Base-by-base conservation (phyloP, 2,888 invertebrate species). In the Pandemis corylana region DNA sequence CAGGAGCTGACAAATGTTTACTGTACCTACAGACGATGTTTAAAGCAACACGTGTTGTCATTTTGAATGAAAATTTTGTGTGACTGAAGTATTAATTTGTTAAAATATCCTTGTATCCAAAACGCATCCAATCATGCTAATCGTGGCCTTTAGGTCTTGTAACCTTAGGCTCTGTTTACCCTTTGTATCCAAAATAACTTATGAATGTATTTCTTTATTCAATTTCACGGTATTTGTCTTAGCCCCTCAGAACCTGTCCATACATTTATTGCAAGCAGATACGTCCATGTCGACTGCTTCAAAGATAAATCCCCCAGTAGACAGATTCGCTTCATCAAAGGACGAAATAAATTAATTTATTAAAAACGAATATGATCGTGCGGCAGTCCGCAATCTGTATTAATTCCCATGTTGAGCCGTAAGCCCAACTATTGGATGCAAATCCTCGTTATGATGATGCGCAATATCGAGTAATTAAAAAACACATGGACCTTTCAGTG, bases 381-480 rank as follows among this genome's bases (percentile, higher is more conserved):
- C 59, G 68, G 59, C 64, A 13, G 41, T 79, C 77, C 78, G 74
- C 86, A 87, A 89, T 87, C 86, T 83, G 78, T 81, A 85, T 88
- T 86, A 88, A 88, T 84, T 83, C 82, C 83, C 78, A 81, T 82
- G 85, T 86, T 77, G 78, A 80, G 82, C 83, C 83, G 76, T 73
- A 69, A 75, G 77, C 77, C 69, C 78, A 82, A 86, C 87, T 87
- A 86, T 82, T 84, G 65, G 28, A 65, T 49, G 65, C 65, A 65
- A 84, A 85, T 85, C 84, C 73, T 72, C 78, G 80, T 87, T 79
- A 89, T 89, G 88, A 89, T 86, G 82, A 86, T 82, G 80, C 82
- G 71, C 72, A 71, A 62, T 44, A 28, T 56, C 72, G 80, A 86
- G 87, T 91, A 90, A 92, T 91, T 91, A 91, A 90, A 90, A 90